Evolutionary conservation across 2,797 vertebrate species (phyloP), one percentile per base, ranked within the genome.

Genomic region (Eutrigla gurnardus): DNA sequence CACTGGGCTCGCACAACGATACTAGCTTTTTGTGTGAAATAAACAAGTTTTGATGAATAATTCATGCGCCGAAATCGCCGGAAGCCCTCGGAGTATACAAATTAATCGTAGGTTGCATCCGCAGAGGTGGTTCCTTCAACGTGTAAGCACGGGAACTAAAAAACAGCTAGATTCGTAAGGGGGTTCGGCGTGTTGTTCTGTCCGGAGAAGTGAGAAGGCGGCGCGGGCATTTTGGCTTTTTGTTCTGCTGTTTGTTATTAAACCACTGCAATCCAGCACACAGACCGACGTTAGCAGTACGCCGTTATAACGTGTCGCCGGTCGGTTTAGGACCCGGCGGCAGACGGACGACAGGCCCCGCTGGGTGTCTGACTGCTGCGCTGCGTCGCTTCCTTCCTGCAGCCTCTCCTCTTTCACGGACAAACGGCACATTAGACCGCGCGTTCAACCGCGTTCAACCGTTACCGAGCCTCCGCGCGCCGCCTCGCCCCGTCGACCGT

Each of bases 341-440:
- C 75, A 85, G 84, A 65, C 80, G 75, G 67, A 13, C 9, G 63
- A 62, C 87, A 92, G 94, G 91, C 92, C 94, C 89, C 53, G 82
- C 87, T 85, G 78, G 73, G 70, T 80, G 83, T 78, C 37, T 58
- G 86, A 75, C 82, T 80, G 84, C 86, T 89, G 90, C 90, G 81
- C 91, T 91, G 93, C 93, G 92, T 88, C 92, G 93, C 89, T 91
- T 92, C 89, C 95, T 96, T 96, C 96, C 96, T 95, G 94, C 95
- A 93, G 92, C 91, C 90, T 90, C 80, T 52, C 46, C 57, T 50
- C 77, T 75, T 50, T 63, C 84, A 65, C 37, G 42, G 33, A 68
- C 78, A 39, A 81, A 87, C 81, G 45, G 70, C 65, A 49, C 6
- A 33, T 65, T 32, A 12, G 18, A 64, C 14, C 47, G 12, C 58